Conservation (phyloP, 2,888 invertebrate genomes). For the Cecidostiba fungosa region DNA sequence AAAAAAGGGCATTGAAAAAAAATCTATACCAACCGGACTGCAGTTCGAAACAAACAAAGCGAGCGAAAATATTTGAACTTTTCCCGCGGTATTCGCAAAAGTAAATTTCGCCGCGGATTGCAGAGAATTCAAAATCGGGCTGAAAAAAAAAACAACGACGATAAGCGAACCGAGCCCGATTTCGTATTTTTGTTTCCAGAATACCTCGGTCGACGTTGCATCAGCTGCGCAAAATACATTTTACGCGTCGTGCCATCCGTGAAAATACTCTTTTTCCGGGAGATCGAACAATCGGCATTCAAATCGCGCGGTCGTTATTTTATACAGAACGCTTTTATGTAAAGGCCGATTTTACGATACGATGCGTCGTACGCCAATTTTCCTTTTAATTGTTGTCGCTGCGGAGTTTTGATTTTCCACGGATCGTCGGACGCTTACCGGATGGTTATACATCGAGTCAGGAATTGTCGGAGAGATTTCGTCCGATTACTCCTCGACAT, state of each 20-base stretch:
- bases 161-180: too few species aligned
- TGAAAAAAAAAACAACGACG: too few species aligned
- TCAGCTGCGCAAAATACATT: not conserved
- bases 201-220: not conserved
- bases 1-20: not conserved
- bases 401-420: constrained; percentile 27
- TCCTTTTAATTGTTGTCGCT: constrained; percentile 16
- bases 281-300: constrained; percentile 8
- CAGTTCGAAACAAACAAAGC: too few species aligned
- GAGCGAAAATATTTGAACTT: too few species aligned
- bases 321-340: constrained; percentile 21
- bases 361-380: constrained; percentile 39
- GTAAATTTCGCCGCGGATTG: too few species aligned
- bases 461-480: not conserved
- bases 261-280: constrained; percentile 4
- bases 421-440: not conserved
- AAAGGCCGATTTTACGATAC: constrained; percentile 47
- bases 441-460: not conserved
- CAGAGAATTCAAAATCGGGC: too few species aligned
- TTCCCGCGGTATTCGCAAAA: too few species aligned
- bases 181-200: not conserved
- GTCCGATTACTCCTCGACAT: not conserved
- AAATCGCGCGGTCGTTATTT: constrained; percentile 42
- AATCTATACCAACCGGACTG: too few species aligned
- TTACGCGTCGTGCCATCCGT: not conserved